These are phyloP conservation scores for Melanerpes aurifrons DNA, from an alignment of 2,113 vertebrate species.

Conservation along the genomic window DNA sequence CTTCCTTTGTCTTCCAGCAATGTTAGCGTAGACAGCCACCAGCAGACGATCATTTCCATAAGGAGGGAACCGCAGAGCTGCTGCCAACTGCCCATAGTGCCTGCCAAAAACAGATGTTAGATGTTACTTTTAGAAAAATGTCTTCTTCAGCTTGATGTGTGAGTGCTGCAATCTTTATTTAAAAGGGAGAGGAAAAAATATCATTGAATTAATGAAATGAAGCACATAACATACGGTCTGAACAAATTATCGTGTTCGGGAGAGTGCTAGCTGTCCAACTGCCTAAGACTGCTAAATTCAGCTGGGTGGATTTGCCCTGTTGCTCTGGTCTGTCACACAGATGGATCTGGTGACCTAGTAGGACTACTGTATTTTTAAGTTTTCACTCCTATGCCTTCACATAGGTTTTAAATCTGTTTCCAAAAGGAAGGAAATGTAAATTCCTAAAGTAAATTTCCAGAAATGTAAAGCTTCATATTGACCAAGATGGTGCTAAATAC, in stretches of 20 bases:
- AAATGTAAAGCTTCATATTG: neutral
- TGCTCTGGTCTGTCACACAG: neutral
- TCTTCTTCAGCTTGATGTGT: constrained; percentile 53
- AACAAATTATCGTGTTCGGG: constrained; percentile 1
- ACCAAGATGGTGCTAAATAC: neutral
- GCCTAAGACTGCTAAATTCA: neutral
- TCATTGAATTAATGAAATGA: constrained; percentile 25
- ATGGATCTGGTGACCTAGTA: neutral
- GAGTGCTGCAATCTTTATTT: constrained; percentile 60
- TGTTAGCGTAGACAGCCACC: constrained; percentile 52
- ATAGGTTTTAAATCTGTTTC: neutral
- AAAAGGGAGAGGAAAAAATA: constrained; percentile 56
- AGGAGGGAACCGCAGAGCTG: constrained; percentile 49
- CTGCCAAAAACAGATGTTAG: constrained; percentile 72
- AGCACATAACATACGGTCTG: constrained; percentile 6
- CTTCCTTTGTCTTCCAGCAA: constrained; percentile 58
- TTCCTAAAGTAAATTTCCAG: neutral
- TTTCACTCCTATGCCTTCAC: neutral
- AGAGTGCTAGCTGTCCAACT: neutral
- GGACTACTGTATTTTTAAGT: neutral
- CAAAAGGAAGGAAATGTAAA: neutral
- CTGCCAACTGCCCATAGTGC: constrained; percentile 65
- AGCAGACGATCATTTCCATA: constrained; percentile 66
- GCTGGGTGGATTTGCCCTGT: neutral
- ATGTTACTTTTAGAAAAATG: constrained; percentile 65